Conservation (phyloP, 2,888 invertebrate genomes). For the Cephalotes varians region DNA sequence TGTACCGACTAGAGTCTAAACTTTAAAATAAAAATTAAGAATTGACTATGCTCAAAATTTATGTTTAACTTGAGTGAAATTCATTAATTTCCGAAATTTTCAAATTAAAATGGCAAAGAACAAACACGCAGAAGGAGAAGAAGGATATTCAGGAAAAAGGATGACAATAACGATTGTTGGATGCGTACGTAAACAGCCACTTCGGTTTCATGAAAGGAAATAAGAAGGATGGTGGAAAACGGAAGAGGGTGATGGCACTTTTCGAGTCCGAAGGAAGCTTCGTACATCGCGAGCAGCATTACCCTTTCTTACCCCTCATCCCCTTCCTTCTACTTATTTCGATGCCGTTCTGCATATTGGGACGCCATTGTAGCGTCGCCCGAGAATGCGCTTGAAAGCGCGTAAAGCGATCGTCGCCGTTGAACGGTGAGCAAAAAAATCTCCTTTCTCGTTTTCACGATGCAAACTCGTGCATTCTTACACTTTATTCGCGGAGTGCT, state of each 20-base stretch:
- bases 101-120: not conserved
- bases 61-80: not conserved
- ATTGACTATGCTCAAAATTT: not conserved
- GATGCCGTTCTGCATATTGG: conserved; percentile 54
- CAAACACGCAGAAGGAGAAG: not conserved
- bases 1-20: not conserved
- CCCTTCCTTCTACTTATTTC: conserved; percentile 27
- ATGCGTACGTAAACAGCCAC: conserved; percentile 53
- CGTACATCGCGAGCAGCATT: conserved; percentile 41
- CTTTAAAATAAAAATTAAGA: not conserved
- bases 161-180: conserved; percentile 40
- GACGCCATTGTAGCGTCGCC: conserved; percentile 50
- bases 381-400: conserved; percentile 55
- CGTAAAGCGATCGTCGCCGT: conserved; percentile 55
- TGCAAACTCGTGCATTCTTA: conserved; percentile 49
- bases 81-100: not conserved
- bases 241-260: conserved; percentile 49
- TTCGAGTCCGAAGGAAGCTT: conserved; percentile 51
- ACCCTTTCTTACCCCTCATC: conserved; percentile 15
- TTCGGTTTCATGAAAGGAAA: conserved; percentile 49
- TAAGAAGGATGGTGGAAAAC: conserved; percentile 52
- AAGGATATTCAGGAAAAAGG: not conserved
- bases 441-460: conserved; percentile 47
- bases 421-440: conserved; percentile 52
- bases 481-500: conserved; percentile 53